These are phyloP conservation scores for Cephalopholis sonnerati DNA, from an alignment of 2,113 vertebrate species.

Conservation along the genomic window DNA sequence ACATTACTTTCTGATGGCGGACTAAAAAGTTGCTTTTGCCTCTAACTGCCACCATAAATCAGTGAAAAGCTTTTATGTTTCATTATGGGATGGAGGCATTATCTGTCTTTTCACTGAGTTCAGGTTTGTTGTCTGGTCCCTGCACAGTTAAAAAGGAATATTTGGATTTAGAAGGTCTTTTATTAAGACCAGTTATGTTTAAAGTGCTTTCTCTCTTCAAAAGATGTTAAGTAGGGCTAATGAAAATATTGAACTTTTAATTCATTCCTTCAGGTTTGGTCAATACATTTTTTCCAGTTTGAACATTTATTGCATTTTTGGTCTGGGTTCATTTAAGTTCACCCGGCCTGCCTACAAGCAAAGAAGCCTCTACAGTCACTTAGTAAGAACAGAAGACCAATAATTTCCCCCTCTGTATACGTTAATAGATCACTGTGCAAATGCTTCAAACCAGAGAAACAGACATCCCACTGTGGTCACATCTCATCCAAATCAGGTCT, in stretches of 20 bases:
- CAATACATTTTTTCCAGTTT: not conserved
- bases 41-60: slow-evolving; percentile 66
- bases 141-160: slow-evolving; percentile 14
- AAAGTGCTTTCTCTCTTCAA: slow-evolving; percentile 31
- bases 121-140: slow-evolving; percentile 46
- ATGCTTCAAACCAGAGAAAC: slow-evolving; percentile 32
- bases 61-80: slow-evolving; percentile 66
- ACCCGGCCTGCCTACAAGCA: not conserved
- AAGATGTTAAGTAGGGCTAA: slow-evolving; percentile 2
- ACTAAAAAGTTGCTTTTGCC: slow-evolving; percentile 59
- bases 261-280: slow-evolving; percentile 12
- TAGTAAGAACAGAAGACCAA: not conserved
- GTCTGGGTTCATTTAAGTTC: slow-evolving; percentile 22
- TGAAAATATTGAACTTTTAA: slow-evolving; percentile 27
- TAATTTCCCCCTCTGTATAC: not conserved
- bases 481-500: slow-evolving; percentile 30
- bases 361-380: slow-evolving; percentile 12
- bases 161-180: slow-evolving; percentile 12
- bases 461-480: slow-evolving; percentile 26
- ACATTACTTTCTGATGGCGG: slow-evolving; percentile 56
- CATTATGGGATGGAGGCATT: slow-evolving; percentile 48
- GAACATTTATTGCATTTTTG: slow-evolving; percentile 21
- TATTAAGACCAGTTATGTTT: slow-evolving; percentile 12
- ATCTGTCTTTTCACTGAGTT: slow-evolving; percentile 54
- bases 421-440: not conserved